A percentile compares a stretch with the other conserved stretches of the same genome.
These are phyloP conservation scores for Chaetops frenatus DNA, from an alignment of 2,113 vertebrate genomes.

Conservation along the genomic window DNA sequence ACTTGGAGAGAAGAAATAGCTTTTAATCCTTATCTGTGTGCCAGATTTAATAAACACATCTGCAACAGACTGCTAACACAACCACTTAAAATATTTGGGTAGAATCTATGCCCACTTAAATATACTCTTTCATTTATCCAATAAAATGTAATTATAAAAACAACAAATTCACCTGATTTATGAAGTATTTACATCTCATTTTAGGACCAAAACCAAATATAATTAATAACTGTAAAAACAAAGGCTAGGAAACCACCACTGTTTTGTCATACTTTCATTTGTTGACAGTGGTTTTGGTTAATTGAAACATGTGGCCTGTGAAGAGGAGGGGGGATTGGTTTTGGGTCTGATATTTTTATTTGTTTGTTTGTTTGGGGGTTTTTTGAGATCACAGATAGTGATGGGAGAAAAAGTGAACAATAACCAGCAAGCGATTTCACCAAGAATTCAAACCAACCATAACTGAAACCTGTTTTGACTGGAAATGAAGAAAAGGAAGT, in stretches of 20 bases:
- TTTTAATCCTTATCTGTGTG: not conserved
- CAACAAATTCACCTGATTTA: conserved; percentile 52
- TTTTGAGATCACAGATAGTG: not conserved
- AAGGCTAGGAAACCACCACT: conserved; percentile 16
- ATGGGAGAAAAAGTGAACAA: not conserved
- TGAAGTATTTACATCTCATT: conserved; percentile 52
- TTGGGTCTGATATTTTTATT: not conserved
- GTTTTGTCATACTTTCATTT: conserved; percentile 28
- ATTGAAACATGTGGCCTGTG: not conserved
- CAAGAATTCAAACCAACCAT: not conserved
- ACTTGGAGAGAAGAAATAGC: not conserved
- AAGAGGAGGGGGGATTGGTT: not conserved
- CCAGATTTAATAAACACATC: conserved; percentile 25
- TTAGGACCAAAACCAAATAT: conserved; percentile 52
- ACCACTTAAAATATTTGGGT: conserved; percentile 36
- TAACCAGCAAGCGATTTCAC: not conserved
- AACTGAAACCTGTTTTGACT: conserved; percentile 35
- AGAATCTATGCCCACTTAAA: conserved; percentile 50
- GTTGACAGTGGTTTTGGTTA: conserved; percentile 47
- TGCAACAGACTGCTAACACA: conserved; percentile 2
- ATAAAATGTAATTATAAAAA: conserved; percentile 30
- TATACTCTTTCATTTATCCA: conserved; percentile 32
- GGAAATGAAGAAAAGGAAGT: conserved; percentile 42
- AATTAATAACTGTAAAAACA: conserved; percentile 50
- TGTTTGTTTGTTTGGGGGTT: not conserved